phyloP scores from a whole-genome alignment of 2,113 vertebrate genomes.

The Halcyon senegalensis region DNA sequence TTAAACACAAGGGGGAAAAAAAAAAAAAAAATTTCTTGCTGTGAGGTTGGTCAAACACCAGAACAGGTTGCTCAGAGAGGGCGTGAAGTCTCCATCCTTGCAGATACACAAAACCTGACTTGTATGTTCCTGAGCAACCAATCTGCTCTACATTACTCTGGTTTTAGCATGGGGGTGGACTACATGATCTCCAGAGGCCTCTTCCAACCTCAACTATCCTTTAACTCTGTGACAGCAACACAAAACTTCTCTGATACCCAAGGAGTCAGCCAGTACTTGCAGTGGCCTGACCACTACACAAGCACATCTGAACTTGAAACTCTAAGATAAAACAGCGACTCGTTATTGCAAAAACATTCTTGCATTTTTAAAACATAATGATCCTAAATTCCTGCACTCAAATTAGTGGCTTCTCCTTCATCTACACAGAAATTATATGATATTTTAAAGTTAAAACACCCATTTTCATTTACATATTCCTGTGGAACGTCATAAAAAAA shows the following conservation, averaged over 20 bases:
- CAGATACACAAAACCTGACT: not conserved
- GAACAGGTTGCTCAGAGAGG: not conserved
- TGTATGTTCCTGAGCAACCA: not conserved
- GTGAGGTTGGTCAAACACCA: not conserved
- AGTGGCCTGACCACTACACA: not conserved
- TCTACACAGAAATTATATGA: fast-evolving
- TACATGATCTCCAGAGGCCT: not conserved
- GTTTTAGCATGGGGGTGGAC: not conserved
- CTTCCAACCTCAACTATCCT: not conserved
- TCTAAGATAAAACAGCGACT: not conserved
- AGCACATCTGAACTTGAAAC: not conserved
- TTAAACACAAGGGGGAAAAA: not conserved
- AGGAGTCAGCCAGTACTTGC: not conserved
- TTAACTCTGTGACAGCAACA: not conserved
- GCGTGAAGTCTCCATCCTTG: not conserved
- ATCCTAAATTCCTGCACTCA: not conserved
- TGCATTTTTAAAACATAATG: not conserved
- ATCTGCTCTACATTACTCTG: not conserved
- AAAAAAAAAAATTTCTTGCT: not conserved
- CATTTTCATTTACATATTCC: not conserved
- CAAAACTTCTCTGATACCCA: not conserved
- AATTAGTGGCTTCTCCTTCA: not conserved
- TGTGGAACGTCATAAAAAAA: not conserved
- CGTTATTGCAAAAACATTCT: not conserved
- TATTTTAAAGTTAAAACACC: not conserved